Base-by-base conservation (phyloP, 2,888 invertebrate genomes). In the Auanema sp. region DNA sequence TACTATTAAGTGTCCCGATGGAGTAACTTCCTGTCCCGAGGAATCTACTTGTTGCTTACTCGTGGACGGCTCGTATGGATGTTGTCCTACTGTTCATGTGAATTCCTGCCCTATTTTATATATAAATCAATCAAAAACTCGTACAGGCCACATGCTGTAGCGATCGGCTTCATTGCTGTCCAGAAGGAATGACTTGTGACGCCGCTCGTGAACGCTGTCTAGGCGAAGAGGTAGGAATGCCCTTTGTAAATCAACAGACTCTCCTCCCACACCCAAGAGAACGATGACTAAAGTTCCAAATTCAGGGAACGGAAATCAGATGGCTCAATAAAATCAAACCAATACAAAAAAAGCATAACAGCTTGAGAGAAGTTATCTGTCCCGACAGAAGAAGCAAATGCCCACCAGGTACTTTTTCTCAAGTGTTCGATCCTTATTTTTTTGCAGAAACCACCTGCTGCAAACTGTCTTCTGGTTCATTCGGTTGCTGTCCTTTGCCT, bases 141-240 rank as follows among this genome's bases (percentile, higher is more conserved):
- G 5, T 47, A 1, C 11, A 47, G 16, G 58, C 62, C 0, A 54
- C 42, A 1, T 68, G 65, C 50, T 68, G 65, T 54, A 58, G 55
- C 2, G 76, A 76, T 49, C 65, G 64, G 58, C 57, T 76, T 4
- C 76, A 76, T 52, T 76, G 76, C 50, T 76, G 76, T 64, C 76
- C 76, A 23, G 54, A 69, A 33, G 76, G 74, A 50, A 63, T 68
- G 57, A 42, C 33, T 11, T 74, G 76, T 44, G 71, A 76, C 51
- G 47, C 58, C 12, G 47, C 53, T 21, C 70, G 73, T 41, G 69
- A 71, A 58, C 63, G 70, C 42, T 73, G 73, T 50, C 24, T 64
- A 18, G 47, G 60, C 6, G 47, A n/a, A 1, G 60, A 59, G 40
- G 62, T 62, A 16, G 8, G 33, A 33, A 8, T 33, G 10, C 10